Conservation (phyloP, 2,888 invertebrate genomes). For the Brachynemurus nebulosus region DNA sequence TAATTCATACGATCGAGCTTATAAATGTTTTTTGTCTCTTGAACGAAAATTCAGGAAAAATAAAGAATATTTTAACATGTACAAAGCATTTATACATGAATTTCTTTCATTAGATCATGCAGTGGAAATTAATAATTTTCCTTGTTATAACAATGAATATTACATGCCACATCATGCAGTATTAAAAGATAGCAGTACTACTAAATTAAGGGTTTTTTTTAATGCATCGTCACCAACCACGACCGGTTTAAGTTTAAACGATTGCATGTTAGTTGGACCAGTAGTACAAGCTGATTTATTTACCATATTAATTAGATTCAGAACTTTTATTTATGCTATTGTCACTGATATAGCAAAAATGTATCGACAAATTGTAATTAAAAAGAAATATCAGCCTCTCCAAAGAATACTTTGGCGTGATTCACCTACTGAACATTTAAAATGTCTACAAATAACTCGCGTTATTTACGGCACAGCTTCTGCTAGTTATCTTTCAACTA, state of each 20-base stretch:
- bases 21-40: slow-evolving; percentile 11
- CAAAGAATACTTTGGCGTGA: not conserved
- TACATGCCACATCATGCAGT: slow-evolving; percentile 9
- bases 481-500: slow-evolving; percentile 1
- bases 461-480: not conserved
- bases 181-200: slow-evolving; percentile 5
- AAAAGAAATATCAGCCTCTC: not conserved
- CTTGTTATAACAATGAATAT: not conserved
- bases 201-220: slow-evolving; percentile 7
- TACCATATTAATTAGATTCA: slow-evolving; percentile 3
- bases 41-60: slow-evolving; percentile 14
- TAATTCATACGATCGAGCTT: slow-evolving; percentile 10
- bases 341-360: slow-evolving; percentile 6
- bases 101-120: slow-evolving; percentile 1
- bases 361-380: slow-evolving; percentile 6
- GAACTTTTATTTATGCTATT: slow-evolving; percentile 2
- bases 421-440: not conserved
- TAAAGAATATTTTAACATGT: not conserved
- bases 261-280: slow-evolving; percentile 7
- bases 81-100: slow-evolving; percentile 6
- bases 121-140: not conserved
- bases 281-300: slow-evolving; percentile 9
- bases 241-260: slow-evolving; percentile 8
- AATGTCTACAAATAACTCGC: not conserved
- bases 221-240: slow-evolving; percentile 4